phyloP scores from a whole-genome alignment of 64 coral and sea anemone genomes.

The Pocillopora verrucosa region DNA sequence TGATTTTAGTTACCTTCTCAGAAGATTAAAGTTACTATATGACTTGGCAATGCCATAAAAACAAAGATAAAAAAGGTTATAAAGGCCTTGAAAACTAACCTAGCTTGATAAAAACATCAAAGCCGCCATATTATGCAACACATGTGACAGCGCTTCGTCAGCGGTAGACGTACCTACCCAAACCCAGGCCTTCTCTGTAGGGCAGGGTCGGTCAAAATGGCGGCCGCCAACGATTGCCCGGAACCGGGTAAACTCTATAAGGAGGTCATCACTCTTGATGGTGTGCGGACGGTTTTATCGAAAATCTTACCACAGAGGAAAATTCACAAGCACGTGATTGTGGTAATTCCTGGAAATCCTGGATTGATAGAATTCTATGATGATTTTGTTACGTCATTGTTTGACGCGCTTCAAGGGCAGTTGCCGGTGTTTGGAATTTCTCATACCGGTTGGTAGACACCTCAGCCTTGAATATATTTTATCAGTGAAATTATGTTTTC shows the following conservation, averaged over 20 bases:
- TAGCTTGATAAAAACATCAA: background rate
- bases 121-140: background rate
- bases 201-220: constrained; percentile 27
- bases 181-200: background rate
- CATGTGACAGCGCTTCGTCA: background rate
- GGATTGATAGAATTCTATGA: constrained; percentile 95
- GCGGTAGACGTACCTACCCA: background rate
- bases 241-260: constrained; percentile 1
- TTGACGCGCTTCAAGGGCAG: constrained; percentile 32
- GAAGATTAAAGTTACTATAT: background rate
- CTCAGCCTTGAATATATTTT: background rate
- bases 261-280: constrained; percentile 57
- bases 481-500: background rate
- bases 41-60: background rate
- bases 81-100: background rate
- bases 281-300: constrained; percentile 79
- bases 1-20: background rate
- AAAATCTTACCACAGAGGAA: constrained; percentile 44
- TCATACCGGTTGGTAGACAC: constrained; percentile 73
- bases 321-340: constrained; percentile 44
- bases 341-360: constrained; percentile 95
- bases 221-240: background rate
- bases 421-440: constrained; percentile 82
- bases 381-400: constrained; percentile 70
- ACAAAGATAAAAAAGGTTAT: background rate